Conservation (phyloP, 2,888 invertebrate genomes). For the Criorhina ranunculi region DNA sequence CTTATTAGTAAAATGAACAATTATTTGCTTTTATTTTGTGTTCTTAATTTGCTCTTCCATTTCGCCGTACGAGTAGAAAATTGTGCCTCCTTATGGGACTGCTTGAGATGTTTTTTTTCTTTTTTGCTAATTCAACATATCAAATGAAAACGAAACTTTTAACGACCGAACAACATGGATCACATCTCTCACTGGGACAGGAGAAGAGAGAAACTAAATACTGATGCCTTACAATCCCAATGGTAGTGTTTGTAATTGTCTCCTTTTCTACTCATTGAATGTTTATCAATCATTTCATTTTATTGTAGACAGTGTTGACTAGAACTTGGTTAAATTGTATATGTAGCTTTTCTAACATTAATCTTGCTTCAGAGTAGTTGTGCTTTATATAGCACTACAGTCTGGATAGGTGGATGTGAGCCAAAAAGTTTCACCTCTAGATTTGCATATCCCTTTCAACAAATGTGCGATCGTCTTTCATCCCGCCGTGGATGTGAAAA, state of each 20-base stretch:
- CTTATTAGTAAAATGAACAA: conserved; percentile 54
- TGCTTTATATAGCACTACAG: too few relatives aligned
- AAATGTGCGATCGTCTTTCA: too few relatives aligned
- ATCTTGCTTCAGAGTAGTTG: too few relatives aligned
- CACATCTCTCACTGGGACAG: conserved; percentile 12
- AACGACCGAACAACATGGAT: conserved; percentile 9
- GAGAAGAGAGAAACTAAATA: conserved; percentile 10
- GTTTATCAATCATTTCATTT: not conserved
- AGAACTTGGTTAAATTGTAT: too few relatives aligned
- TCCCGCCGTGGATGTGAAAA: too few relatives aligned
- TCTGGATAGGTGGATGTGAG: too few relatives aligned
- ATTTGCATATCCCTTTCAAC: too few relatives aligned
- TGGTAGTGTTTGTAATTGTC: conserved; percentile 20
- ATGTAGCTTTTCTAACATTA: too few relatives aligned
- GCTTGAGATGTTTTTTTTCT: conserved; percentile 17
- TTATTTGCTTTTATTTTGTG: conserved; percentile 17
- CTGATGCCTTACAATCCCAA: conserved; percentile 48
- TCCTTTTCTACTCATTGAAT: conserved; percentile 17
- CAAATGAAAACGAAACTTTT: conserved; percentile 37
- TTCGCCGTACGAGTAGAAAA: not conserved
- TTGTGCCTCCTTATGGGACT: not conserved
- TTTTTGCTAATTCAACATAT: conserved; percentile 36
- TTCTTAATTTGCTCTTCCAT: conserved; percentile 20
- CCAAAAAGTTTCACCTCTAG: too few relatives aligned
- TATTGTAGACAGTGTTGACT: too few relatives aligned